Evolutionary conservation across 2,888 invertebrate genomes (phyloP).

Genomic region (Pollenia angustigena): DNA sequence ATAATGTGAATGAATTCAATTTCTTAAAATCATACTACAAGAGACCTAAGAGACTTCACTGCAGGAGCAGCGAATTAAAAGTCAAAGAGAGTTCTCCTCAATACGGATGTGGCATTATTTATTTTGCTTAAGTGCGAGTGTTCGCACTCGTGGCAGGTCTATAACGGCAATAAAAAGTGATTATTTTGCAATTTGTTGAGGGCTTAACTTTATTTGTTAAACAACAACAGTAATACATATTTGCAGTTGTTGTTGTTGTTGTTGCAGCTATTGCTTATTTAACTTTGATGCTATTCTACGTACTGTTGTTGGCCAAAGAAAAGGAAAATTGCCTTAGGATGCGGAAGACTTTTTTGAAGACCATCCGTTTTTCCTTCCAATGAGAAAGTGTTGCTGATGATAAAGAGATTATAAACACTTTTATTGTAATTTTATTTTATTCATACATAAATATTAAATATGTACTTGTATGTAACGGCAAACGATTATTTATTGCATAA

Average conservation of each 20-base stretch:
- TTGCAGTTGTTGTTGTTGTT: conserved; percentile 16
- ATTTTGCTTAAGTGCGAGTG: conserved; percentile 30
- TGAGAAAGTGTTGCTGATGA: conserved; percentile 72
- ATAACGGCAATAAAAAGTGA: conserved; percentile 72
- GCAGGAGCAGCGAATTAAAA: background rate
- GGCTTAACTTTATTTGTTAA: conserved; percentile 68
- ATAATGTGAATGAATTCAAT: conserved; percentile 70
- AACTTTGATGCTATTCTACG: background rate
- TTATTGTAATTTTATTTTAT: conserved; percentile 27
- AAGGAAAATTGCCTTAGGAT: conserved; percentile 70
- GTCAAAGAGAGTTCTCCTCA: background rate
- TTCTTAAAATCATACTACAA: conserved; percentile 52
- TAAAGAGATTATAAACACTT: conserved; percentile 61
- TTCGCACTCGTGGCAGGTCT: conserved; percentile 44
- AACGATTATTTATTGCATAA: conserved; percentile 58
- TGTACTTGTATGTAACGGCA: conserved; percentile 50
- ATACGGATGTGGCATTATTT: conserved; percentile 32
- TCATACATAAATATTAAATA: background rate
- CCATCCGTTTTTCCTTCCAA: conserved; percentile 46
- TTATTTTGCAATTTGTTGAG: conserved; percentile 73
- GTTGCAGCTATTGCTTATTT: conserved; percentile 7
- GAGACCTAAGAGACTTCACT: background rate
- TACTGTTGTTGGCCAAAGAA: conserved; percentile 48
- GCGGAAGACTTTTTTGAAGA: conserved; percentile 64
- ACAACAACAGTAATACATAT: conserved; percentile 13